Conservation (phyloP, 35 echinoderm and acorn worm genomes). For the Patiria miniata region DNA sequence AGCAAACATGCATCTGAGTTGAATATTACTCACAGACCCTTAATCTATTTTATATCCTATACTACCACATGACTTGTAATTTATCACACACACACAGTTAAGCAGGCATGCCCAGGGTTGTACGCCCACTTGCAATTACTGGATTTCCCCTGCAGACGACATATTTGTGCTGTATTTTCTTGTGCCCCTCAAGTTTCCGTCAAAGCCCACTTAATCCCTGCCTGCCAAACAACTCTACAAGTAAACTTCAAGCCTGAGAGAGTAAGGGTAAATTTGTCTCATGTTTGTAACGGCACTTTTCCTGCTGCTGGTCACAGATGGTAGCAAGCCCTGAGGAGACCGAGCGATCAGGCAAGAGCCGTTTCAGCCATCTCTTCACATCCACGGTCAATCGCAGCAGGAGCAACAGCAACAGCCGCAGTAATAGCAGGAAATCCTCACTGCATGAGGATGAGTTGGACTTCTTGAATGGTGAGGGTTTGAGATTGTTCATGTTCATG, state of each 20-base stretch:
- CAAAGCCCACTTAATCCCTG: no score
- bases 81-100: no score
- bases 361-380: slow-evolving; percentile 72
- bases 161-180: no score
- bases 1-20: not conserved
- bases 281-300: not conserved
- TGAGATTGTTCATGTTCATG: no score
- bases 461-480: slow-evolving; percentile 34
- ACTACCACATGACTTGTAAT: no score
- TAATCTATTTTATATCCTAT: no score
- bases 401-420: slow-evolving; percentile 58
- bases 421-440: slow-evolving; percentile 67
- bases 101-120: no score
- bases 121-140: no score
- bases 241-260: no score
- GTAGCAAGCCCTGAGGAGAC: slow-evolving; percentile 59
- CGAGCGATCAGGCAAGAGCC: slow-evolving; percentile 58
- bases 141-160: no score
- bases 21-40: not conserved
- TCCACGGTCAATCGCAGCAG: slow-evolving; percentile 52
- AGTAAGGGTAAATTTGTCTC: not conserved
- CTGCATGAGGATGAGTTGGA: slow-evolving; percentile 80
- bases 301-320: slow-evolving; percentile 26
- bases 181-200: no score
- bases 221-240: no score